Conservation (phyloP, 2,888 invertebrate species). For the Willowsia nigromaculata region DNA sequence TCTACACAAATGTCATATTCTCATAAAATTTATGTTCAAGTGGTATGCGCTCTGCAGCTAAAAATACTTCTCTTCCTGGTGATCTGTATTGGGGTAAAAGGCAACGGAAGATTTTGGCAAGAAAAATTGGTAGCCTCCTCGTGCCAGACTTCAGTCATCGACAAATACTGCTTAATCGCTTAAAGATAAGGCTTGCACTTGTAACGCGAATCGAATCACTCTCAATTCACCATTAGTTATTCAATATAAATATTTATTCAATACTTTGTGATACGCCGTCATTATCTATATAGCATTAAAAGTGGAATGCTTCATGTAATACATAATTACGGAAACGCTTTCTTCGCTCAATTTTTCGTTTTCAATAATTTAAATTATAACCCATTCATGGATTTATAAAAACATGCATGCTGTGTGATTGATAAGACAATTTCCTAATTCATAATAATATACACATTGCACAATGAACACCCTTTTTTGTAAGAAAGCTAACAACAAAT, state of each 20-base stretch:
- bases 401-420: background rate
- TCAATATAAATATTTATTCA: background rate
- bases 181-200: background rate
- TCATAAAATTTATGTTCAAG: background rate
- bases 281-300: background rate
- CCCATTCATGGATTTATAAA: background rate
- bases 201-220: background rate
- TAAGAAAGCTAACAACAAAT: background rate
- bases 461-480: background rate
- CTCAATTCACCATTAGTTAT: background rate
- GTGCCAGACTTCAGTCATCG: background rate
- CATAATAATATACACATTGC: background rate
- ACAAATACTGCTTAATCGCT: background rate
- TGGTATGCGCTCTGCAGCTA: background rate
- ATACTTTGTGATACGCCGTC: background rate
- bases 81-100: background rate
- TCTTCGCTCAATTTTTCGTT: background rate
- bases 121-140: conserved; percentile 8
- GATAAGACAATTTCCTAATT: background rate
- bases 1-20: too few species aligned
- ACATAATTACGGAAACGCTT: background rate
- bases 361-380: too few species aligned
- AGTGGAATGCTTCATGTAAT: background rate
- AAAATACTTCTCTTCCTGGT: background rate
- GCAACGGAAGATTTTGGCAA: conserved; percentile 10